Evolutionary conservation across 2,797 vertebrate genomes (phyloP).

Genomic region (Rhabdophis nuchalis): DNA sequence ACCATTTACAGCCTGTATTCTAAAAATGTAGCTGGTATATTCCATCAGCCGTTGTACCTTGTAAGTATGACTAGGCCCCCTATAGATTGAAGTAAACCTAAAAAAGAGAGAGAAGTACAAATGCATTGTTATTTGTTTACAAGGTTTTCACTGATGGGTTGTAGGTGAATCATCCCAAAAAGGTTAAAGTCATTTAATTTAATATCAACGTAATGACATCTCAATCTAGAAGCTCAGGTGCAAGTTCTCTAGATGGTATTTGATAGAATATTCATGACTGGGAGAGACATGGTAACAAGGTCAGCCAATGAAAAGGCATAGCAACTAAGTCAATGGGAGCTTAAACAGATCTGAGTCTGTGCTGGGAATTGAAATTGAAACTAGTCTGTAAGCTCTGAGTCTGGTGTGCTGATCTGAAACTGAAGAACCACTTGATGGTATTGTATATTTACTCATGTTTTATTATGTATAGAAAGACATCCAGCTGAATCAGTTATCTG

Average conservation of each 20-base stretch:
- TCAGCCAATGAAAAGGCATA: no score
- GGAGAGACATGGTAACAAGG: no score
- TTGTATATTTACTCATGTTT: no score
- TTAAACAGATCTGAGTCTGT: no score
- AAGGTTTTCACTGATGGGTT: neutral
- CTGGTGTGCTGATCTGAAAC: no score
- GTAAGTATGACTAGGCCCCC: conserved; percentile 95
- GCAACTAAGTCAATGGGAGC: no score
- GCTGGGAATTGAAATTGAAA: no score
- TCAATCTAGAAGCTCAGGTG: rapidly evolving
- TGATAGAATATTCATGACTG: neutral
- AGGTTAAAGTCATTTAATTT: neutral
- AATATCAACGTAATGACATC: rapidly evolving
- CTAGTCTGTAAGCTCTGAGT: no score
- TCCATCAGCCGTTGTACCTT: conserved; percentile 92
- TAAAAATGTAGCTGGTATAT: conserved; percentile 89
- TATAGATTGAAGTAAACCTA: conserved; percentile 93
- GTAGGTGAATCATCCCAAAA: neutral
- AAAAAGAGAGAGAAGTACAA: neutral
- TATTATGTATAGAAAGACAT: no score
- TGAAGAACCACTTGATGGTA: no score
- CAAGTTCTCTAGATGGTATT: neutral
- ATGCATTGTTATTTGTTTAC: neutral
- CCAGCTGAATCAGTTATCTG: no score
- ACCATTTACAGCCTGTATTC: conserved; percentile 90